Evolutionary conservation across 2,888 invertebrate species (phyloP), one percentile per base, ranked within the genome.

Genomic region (Polyommatus iphigenia): DNA sequence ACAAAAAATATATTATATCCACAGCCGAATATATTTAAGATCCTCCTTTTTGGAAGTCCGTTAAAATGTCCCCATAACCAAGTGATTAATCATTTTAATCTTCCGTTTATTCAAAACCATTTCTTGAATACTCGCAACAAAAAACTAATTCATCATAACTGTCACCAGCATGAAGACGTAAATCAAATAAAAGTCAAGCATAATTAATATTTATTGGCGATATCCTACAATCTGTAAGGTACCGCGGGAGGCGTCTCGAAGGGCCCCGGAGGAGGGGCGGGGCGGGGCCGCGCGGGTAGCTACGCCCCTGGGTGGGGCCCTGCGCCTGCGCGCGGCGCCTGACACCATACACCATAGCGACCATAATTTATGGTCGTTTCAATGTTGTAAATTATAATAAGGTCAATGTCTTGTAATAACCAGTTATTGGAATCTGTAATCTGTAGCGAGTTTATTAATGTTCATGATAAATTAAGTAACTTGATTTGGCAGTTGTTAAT

Each of bases 251-350:
- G 82, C 79, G 82, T 80, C 79, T 79, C 79, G 78, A 85, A 83
- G 83, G 84, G 84, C 82, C 80, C 77, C 80, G 79, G 81, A 82
- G 81, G 67, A 29, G 87, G 88, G 86, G 83, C 83, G 80, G 77
- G 79, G 82, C 87, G 89, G 83, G 88, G 90, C 86, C 88, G 85
- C 81, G 86, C 85, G 82, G 82, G 80, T 62, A 77, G 78, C 54
- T 57, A 46, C 79, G 85, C 83, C 79, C 88, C 87, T 85, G 80
- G 83, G 82, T 77, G 81, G 82, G 81, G 87, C 86, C 84, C 83
- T 85, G 87, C 85, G 87, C 82, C 84, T 82, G 87, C 87, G 88
- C 87, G 85, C 89, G 89, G 85, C 79, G 78, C 80, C 79, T 79
- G 80, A 13, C 59, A 67, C 76, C 54, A 77, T 57, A 72, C 50